These are phyloP conservation scores for Tragopan temminckii DNA, from an alignment of 2,797 vertebrate genomes.

Conservation along the genomic window DNA sequence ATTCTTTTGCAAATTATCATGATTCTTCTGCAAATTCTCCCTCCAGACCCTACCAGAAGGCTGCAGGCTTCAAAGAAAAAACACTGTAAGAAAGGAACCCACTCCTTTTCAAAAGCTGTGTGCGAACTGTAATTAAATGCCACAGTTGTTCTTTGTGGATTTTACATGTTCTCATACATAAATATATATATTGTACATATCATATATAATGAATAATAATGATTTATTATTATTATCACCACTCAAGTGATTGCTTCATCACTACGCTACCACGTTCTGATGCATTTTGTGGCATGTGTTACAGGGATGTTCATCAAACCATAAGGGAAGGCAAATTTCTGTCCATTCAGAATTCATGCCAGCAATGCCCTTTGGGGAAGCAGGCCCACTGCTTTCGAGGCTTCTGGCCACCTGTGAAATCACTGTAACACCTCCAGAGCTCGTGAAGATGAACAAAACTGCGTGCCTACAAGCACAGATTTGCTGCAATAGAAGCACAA, in stretches of 20 bases:
- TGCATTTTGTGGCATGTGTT: rapidly evolving
- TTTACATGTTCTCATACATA: not conserved
- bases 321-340: not conserved
- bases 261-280: not conserved
- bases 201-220: not conserved
- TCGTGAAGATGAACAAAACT: not conserved
- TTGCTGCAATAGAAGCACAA: not conserved
- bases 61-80: not conserved
- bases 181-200: not conserved
- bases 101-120: constrained; percentile 4
- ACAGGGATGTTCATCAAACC: rapidly evolving
- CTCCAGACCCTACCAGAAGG: constrained; percentile 51
- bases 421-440: not conserved
- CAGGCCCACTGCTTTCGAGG: not conserved
- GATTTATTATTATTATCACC: not conserved
- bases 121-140: not conserved
- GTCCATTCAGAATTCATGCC: not conserved
- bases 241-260: not conserved
- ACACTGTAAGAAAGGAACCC: constrained; percentile 5
- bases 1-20: constrained; percentile 65
- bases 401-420: not conserved
- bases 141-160: not conserved
- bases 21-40: constrained; percentile 65
- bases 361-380: not conserved
- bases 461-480: not conserved